Evolutionary conservation across 2,888 invertebrate genomes (phyloP).

Genomic region (Cataglyphis cursor): DNA sequence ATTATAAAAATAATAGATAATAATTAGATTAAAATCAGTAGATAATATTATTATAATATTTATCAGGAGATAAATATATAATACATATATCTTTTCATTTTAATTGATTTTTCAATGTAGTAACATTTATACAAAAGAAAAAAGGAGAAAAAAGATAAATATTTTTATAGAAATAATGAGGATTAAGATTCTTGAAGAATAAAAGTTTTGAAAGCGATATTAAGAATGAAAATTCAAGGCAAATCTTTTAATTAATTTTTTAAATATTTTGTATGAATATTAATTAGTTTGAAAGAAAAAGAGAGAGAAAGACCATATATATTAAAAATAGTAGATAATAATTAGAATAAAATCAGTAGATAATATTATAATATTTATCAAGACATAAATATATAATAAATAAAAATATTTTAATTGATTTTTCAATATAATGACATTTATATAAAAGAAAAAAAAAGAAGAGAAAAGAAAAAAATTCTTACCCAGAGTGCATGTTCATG

Average conservation of each 20-base stretch:
- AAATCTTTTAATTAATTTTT: too few relatives aligned
- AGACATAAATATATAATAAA: neutral
- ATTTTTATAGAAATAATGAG: neutral
- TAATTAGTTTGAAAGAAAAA: neutral
- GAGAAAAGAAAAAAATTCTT: constrained; percentile 32
- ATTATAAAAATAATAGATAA: neutral
- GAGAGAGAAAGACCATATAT: neutral
- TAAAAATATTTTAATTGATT: neutral
- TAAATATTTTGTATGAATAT: neutral
- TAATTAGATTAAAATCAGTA: neutral
- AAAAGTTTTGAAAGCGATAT: neutral
- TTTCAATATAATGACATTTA: neutral
- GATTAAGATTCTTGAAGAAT: neutral
- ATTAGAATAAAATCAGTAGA: neutral
- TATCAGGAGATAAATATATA: neutral
- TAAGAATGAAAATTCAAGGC: neutral
- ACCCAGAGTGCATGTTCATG: constrained; percentile 86
- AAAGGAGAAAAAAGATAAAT: neutral
- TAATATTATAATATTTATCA: too few relatives aligned
- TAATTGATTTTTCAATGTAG: neutral
- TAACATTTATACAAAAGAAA: neutral
- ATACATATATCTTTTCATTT: neutral
- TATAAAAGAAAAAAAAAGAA: neutral
- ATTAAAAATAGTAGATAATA: neutral
- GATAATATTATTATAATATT: too few relatives aligned